Evolutionary conservation across 2,888 invertebrate genomes (phyloP).

Genomic region (Yponomeuta sedellus): DNA sequence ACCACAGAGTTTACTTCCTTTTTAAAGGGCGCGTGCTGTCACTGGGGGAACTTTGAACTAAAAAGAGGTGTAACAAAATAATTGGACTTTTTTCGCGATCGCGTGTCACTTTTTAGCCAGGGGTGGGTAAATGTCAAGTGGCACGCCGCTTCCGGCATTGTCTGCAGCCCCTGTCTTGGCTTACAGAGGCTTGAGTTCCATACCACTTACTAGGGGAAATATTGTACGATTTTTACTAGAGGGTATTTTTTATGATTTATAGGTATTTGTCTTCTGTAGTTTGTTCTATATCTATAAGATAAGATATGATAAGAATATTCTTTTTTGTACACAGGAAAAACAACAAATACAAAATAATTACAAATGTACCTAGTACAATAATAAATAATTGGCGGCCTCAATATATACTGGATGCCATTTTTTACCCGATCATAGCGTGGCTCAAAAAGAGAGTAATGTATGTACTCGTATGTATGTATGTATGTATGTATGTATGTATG

Average conservation of each 20-base stretch:
- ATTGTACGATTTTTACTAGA: neutral
- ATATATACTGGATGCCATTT: no score
- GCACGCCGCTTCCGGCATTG: slow-evolving; percentile 48
- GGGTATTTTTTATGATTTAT: neutral
- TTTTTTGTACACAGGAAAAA: no score
- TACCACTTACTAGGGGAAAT: neutral
- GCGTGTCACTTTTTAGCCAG: slow-evolving; percentile 52
- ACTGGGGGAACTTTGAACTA: slow-evolving; percentile 1
- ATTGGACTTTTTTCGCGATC: slow-evolving; percentile 57
- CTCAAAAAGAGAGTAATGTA: no score
- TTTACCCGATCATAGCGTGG: no score
- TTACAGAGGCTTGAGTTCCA: neutral
- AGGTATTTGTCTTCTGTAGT: no score
- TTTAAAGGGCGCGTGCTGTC: slow-evolving; percentile 12
- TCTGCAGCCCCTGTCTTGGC: slow-evolving; percentile 35
- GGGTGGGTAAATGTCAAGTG: slow-evolving; percentile 52
- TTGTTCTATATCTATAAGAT: no score
- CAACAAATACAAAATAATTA: no score
- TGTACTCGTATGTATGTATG: no score
- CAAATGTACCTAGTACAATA: no score
- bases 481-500: no score
- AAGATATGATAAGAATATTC: no score
- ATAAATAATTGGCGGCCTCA: no score
- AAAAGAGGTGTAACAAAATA: slow-evolving; percentile 58
- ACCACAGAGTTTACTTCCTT: neutral